Evolutionary conservation across 2,113 vertebrate genomes (phyloP).

Genomic region (Azemiops feae): DNA sequence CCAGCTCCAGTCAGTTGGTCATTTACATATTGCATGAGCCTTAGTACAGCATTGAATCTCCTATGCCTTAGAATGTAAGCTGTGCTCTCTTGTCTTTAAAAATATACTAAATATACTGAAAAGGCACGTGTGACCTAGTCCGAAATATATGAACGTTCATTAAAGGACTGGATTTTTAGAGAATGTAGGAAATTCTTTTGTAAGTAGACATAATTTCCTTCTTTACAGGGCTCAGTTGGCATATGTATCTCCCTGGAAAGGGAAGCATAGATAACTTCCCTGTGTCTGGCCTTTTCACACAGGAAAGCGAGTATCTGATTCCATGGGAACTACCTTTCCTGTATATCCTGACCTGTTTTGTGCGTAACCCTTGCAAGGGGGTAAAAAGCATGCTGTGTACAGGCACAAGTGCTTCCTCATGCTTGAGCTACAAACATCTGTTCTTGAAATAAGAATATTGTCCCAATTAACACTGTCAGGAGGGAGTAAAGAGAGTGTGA

Average conservation of each 20-base stretch:
- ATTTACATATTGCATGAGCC: not conserved
- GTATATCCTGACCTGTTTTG: not conserved
- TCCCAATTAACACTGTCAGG: conserved; percentile 8
- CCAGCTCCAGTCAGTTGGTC: not conserved
- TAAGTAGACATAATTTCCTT: not conserved
- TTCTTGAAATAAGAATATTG: conserved; percentile 10
- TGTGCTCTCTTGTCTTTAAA: not conserved
- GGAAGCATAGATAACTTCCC: not conserved
- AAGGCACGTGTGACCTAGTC: not conserved
- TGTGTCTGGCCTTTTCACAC: not conserved
- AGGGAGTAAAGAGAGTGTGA: not conserved
- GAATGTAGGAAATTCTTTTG: not conserved
- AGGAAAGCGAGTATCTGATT: not conserved
- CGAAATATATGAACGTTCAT: not conserved
- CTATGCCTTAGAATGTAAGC: not conserved
- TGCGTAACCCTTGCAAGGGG: not conserved
- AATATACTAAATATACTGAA: not conserved
- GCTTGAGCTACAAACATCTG: conserved; percentile 10
- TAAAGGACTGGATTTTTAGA: not conserved
- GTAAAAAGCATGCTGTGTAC: not conserved
- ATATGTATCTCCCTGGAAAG: not conserved
- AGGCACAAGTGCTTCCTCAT: conserved; percentile 15
- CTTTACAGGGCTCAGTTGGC: not conserved
- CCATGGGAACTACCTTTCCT: conserved; percentile 14
- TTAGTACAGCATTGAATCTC: not conserved